Evolutionary conservation across 2,113 vertebrate species (phyloP), one percentile per base, ranked within the genome.

Genomic region (Xenopus laevis): DNA sequence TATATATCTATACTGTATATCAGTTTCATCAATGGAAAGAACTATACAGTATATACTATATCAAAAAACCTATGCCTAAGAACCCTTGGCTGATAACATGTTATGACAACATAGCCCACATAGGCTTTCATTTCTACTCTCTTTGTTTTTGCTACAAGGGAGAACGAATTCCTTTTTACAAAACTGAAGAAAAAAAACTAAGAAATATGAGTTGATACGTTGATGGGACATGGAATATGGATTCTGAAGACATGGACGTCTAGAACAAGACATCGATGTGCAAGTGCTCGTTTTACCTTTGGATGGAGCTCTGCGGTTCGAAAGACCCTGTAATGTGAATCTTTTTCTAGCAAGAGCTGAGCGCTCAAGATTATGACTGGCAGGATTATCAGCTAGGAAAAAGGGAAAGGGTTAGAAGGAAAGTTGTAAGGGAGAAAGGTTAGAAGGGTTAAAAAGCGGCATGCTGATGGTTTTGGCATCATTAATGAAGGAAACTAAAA

Each of bases 271-370:
- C 71, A 84, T 50, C 79, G 81, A 55, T 55, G 8, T 81, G 81
- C 72, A 10, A 71, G 72, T 70, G 71, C 74, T 84, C 73, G 47
- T 84, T 85, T 95, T 95, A 95, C 94, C 94, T 95, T 92, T 87
- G 78, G 88, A 91, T 74, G 92, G 92, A 83, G 92, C 89, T 88
- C 93, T 92, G 87, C 93, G 90, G 84, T 95, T 94, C 81, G 94
- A 93, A 86, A 95, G 92, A 72, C 92, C 91, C 88, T 95, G 93
- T 82, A 95, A 91, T 83, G 91, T 94, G 91, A 95, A 95, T 83
- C 93, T 91, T 86, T 93, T 95, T 91, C 89, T 89, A 92, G 92
- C 91, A 77, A 93, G 92, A 84, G 89, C 90, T 81, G 91, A 89
- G 50, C 86, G 90, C 85, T 91, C 89, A 84, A 87, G 86, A 80